Conservation (phyloP, 2,797 vertebrate species). For the Sciurus carolinensis region DNA sequence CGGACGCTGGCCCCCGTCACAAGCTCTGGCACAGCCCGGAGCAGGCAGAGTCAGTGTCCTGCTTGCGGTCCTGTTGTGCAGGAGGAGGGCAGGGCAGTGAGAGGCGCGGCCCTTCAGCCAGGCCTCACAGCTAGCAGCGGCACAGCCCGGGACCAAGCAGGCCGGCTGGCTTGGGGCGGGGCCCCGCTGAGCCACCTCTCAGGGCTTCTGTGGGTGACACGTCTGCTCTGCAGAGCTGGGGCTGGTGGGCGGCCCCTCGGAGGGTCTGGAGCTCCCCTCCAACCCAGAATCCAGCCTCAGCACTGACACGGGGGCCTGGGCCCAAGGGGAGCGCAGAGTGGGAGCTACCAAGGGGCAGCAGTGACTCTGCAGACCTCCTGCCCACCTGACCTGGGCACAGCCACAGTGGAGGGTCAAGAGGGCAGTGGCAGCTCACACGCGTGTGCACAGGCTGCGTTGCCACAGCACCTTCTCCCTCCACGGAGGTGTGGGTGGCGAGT, state of each 20-base stretch:
- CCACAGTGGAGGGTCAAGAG: not conserved
- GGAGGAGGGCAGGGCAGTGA: fast-evolving
- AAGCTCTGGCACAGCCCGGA: fast-evolving
- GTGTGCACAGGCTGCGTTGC: not conserved
- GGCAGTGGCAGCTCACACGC: not conserved
- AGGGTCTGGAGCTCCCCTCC: not conserved
- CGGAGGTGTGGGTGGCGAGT: conserved; percentile 68
- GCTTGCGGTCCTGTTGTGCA: not conserved
- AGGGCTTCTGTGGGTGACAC: not conserved
- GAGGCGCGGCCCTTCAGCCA: too few relatives aligned
- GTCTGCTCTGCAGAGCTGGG: not conserved
- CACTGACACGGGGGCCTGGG: too few relatives aligned
- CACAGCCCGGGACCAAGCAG: not conserved
- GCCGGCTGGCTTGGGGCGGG: not conserved
- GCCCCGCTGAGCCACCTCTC: not conserved
- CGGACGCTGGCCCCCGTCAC: fast-evolving
- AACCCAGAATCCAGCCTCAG: not conserved
- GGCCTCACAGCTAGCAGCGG: not conserved
- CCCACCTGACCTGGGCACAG: not conserved
- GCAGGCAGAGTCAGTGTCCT: fast-evolving
- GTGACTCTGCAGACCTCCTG: too few relatives aligned
- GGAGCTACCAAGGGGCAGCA: too few relatives aligned
- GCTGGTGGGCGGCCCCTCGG: too few relatives aligned
- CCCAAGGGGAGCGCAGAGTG: too few relatives aligned
- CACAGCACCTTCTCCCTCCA: not conserved